Base-by-base conservation (phyloP, 2,888 invertebrate species). In the Drosophila fulvimacula region DNA sequence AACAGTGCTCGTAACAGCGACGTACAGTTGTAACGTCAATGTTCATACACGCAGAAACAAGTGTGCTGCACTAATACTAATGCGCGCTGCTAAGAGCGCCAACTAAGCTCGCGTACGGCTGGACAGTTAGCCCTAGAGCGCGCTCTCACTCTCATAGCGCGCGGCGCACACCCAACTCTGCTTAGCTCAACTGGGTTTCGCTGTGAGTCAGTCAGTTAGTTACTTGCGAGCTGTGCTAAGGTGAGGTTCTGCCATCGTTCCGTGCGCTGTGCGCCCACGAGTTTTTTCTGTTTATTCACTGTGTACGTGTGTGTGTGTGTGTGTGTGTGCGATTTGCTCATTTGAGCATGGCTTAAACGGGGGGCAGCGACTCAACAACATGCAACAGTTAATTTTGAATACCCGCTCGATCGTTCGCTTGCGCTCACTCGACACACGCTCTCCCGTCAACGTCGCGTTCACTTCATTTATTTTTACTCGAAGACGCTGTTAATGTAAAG, bases 281-380 rank as follows among this genome's bases (percentile, higher is more conserved):
- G 15, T 30, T 48, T 48, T 46, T 57, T 36, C 36, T 64, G 58
- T 73, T 46, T 62, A 41, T 21, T 19, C 24, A 21, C 46, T 72
- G 60, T 51, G 44, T 55, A 34, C 30, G 39, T 68, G 59, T 46
- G n/a, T 0, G 1, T 10, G 21, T 49, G 53, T 60, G 38, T 58
- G 38, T 61, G 58, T 58, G 36, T 59, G 64, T 63, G 69, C 49
- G 76, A 76, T 39, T 74, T 73, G 76, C 77, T 76, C 57, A 70
- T 76, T 80, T 79, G 74, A 78, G 81, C 81, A 68, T 84, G 83
- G 87, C 83, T 76, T 82, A 81, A 84, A 87, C 87, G 76, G 71
- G 78, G 69, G 69, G 72, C 81, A 72, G 70, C 71, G 59, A 58
- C 73, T 69, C 65, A 39, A 32, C 42, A 69, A 65, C 73, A 81